Evolutionary conservation across 2,797 vertebrate genomes (phyloP).

Genomic region (Hemibagrus guttatus): DNA sequence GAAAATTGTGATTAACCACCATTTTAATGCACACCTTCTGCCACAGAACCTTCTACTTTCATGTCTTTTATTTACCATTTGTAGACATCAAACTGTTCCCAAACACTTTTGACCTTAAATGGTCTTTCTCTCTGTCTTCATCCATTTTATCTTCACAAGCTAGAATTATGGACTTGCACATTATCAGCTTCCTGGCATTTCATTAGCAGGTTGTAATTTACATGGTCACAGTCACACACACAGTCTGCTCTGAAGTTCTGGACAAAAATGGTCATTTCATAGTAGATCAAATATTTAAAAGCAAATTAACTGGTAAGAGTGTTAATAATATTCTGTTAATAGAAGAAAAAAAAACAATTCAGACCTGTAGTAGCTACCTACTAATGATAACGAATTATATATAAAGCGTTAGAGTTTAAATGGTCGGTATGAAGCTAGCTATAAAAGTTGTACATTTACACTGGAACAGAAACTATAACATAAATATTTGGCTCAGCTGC

Average conservation of each 20-base stretch:
- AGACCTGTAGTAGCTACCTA: not conserved
- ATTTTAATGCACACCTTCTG: not conserved
- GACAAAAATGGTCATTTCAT: not conserved
- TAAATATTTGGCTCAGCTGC: not conserved
- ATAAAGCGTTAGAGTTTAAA: not conserved
- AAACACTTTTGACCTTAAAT: not conserved
- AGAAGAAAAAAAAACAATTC: no score
- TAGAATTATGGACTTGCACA: slow-evolving; percentile 7
- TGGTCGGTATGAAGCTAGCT: not conserved
- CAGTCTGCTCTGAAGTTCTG: not conserved
- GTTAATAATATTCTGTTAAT: not conserved
- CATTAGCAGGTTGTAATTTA: not conserved
- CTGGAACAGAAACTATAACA: not conserved
- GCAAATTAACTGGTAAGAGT: not conserved
- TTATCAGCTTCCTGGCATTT: slow-evolving; percentile 1
- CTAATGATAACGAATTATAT: not conserved
- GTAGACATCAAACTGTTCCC: not conserved
- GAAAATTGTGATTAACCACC: not conserved
- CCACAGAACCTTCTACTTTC: not conserved
- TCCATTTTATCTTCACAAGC: slow-evolving; percentile 21
- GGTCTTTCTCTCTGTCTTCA: not conserved
- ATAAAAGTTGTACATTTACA: not conserved
- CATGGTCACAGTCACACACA: not conserved
- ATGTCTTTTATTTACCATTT: slow-evolving; percentile 16
- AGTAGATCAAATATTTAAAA: not conserved